Base-by-base conservation (phyloP, 2,888 invertebrate species). In the Agrochola litura region DNA sequence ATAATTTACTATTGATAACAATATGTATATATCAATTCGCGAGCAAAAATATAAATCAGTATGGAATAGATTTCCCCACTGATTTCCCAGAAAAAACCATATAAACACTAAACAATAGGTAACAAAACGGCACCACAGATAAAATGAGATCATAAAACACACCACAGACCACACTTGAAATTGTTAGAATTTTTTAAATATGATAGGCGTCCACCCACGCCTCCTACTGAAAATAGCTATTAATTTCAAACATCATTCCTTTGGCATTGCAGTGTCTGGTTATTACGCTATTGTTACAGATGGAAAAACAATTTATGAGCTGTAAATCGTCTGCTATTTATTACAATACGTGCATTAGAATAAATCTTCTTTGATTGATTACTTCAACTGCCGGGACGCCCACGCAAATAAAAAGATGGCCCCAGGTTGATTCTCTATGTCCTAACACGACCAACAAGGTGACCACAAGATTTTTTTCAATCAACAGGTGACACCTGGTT, bases 141-240 rank as follows among this genome's bases (percentile, higher is more conserved):
- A 73, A 73, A 76, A 73, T 70, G 69, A 65, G 19, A 82, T 49
- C 41, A 61, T 72, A 77, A 73, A 64, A 61, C 61, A 10, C 61
- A 58, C 58, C 83, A 76, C 74, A 86, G 72, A 80, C 65, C 63
- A 77, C 77, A 85, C 86, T 85, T 77, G 86, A 86, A 80, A 85
- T 85, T 60, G 63, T 81, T 81, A 54, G 68, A 69, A 67, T 79
- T 74, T 76, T 77, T 83, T 22, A n/a, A 79, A 80, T 66, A 61
- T 69, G 65, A 66, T 76, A 69, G 41, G n/a, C 69, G 54, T 72
- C 19, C 60, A 37, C 85, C 85, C 69, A 85, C 85, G 71, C 85
- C 19, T 19, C 43, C 52, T 63, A n/a, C 63, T 85, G 75, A 60
- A 83, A 86, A 76, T 75, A 85, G n/a, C 65, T 41, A 81, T 77